Evolutionary conservation across 2,797 vertebrate genomes (phyloP).

Genomic region (Gila robusta): DNA sequence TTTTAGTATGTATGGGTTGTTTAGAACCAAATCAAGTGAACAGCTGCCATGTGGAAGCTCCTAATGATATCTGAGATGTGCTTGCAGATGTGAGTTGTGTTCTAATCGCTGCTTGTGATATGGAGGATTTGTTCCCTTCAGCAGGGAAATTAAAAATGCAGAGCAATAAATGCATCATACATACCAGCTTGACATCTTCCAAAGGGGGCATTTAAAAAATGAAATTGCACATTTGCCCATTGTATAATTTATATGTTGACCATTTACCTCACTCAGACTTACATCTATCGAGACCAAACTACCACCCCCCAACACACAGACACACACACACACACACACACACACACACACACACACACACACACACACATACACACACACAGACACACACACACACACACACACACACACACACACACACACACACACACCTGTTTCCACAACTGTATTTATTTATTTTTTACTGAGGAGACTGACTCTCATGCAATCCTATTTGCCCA

Average conservation of each 20-base stretch:
- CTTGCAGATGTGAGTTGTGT: conserved; percentile 45
- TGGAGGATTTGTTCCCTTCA: conserved; percentile 33
- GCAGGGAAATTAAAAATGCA: conserved; percentile 54
- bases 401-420: not conserved
- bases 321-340: not conserved
- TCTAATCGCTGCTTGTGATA: conserved; percentile 49
- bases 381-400: not conserved
- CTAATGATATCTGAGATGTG: conserved; percentile 41
- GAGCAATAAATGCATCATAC: conserved; percentile 54
- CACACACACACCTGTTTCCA: not conserved
- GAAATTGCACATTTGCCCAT: conserved; percentile 44
- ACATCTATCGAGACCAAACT: not conserved
- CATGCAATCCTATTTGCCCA: not conserved
- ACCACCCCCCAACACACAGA: not conserved
- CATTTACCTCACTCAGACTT: conserved; percentile 16
- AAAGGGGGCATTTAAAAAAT: conserved; percentile 52
- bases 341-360: not conserved
- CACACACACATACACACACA: not conserved
- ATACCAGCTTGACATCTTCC: conserved; percentile 52
- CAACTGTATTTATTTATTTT: not conserved
- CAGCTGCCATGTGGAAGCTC: conserved; percentile 28
- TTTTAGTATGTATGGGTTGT: conserved; percentile 23
- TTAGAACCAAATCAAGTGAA: conserved; percentile 30
- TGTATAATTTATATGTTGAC: conserved; percentile 50
- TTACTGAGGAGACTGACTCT: not conserved